Percentiles rank a stretch among this genome's conserved stretches.
Evolutionary conservation across 1,140 invertebrate species (phyloP).

Genomic region (Bombus waltoni): DNA sequence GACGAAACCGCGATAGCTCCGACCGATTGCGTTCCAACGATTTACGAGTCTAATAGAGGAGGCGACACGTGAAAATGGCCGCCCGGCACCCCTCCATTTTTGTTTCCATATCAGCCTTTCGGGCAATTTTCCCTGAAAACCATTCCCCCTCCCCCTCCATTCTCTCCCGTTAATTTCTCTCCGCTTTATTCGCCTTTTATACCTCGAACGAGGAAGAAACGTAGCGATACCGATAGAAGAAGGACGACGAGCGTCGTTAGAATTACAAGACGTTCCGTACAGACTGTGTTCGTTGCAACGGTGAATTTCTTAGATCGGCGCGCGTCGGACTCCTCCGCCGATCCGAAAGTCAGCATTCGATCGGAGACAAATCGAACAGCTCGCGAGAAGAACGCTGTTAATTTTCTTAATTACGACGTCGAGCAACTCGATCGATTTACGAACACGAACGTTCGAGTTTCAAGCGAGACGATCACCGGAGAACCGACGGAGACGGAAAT

Average conservation of each 20-base stretch:
- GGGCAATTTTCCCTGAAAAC: no score
- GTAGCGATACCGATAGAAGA: not conserved
- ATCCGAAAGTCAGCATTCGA: no score
- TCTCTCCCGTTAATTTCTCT: not conserved
- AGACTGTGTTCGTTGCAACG: not conserved
- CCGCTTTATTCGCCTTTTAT: no score
- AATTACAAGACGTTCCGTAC: not conserved
- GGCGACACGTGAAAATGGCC: not conserved
- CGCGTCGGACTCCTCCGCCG: no score
- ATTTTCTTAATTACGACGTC: no score
- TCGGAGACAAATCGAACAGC: no score
- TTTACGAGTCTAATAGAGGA: conserved; percentile 12
- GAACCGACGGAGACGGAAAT: not conserved
- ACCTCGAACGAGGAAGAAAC: not conserved
- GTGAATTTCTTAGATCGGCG: no score
- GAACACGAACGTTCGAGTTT: no score
- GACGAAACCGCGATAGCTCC: conserved; percentile 15
- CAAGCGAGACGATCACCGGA: no score
- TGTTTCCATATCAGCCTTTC: not conserved
- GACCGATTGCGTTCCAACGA: conserved; percentile 28
- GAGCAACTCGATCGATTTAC: no score
- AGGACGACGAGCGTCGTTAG: no score
- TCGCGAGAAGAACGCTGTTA: no score
- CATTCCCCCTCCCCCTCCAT: not conserved
- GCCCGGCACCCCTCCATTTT: not conserved